Conservation (phyloP, 2,797 vertebrate genomes). For the Perodicticus potto region DNA sequence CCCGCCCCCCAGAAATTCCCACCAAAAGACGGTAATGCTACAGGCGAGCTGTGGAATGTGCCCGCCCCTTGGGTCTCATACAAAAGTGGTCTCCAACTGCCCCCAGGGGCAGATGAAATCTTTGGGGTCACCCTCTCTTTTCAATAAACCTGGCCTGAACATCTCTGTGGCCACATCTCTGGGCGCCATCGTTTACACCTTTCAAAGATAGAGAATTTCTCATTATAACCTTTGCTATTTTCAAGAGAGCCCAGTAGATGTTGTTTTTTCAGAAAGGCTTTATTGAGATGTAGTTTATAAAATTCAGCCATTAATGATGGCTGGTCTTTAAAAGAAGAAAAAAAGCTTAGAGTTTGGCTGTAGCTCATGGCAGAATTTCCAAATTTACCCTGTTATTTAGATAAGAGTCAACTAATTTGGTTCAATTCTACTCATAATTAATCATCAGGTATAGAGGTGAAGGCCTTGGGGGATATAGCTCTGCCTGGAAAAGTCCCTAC, state of each 20-base stretch:
- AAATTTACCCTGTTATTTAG: neutral
- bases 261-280: neutral
- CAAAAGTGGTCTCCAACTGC: too few relatives aligned
- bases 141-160: too few relatives aligned
- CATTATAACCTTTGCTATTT: neutral
- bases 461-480: neutral
- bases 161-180: too few relatives aligned
- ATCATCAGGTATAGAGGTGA: neutral
- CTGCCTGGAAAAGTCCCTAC: neutral
- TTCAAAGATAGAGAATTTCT: neutral
- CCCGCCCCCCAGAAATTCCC: too few relatives aligned
- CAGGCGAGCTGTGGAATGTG: too few relatives aligned
- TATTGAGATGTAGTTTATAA: constrained; percentile 24
- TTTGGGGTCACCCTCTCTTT: too few relatives aligned
- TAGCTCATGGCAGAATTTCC: constrained; percentile 52
- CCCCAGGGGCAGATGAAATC: too few relatives aligned
- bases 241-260: neutral
- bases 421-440: neutral
- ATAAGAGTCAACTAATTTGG: neutral
- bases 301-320: neutral
- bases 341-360: constrained; percentile 14
- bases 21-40: too few relatives aligned
- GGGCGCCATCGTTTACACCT: too few relatives aligned
- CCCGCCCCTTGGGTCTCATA: too few relatives aligned
- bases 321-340: neutral